Conservation (phyloP, 1,140 invertebrate genomes). For the Mycetomoellerius zeteki region DNA sequence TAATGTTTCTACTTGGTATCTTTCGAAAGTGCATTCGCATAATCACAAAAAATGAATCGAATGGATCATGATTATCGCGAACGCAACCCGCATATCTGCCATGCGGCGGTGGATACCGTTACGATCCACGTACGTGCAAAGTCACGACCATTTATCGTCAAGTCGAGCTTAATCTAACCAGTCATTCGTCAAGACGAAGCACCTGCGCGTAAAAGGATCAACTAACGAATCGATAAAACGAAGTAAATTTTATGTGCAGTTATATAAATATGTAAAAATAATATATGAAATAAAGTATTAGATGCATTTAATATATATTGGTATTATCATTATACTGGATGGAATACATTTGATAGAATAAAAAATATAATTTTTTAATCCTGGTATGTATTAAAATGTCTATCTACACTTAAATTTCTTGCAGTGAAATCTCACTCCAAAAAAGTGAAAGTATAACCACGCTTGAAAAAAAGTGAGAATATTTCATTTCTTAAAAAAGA, state of each 20-base stretch:
- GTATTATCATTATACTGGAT: neutral
- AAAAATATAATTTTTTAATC: neutral
- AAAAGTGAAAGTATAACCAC: too few relatives aligned
- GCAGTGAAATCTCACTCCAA: too few relatives aligned
- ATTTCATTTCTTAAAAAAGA: too few relatives aligned
- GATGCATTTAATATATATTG: neutral
- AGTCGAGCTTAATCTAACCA: slow-evolving; percentile 33
- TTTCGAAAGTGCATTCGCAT: neutral
- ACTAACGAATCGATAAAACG: slow-evolving; percentile 21
- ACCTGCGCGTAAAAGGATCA: neutral
- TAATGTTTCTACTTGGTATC: neutral
- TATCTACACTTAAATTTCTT: too few relatives aligned
- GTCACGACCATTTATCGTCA: slow-evolving; percentile 42
- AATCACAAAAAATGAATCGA: slow-evolving; percentile 30
- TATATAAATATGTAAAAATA: neutral
- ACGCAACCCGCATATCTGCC: slow-evolving; percentile 13
- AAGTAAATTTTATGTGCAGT: neutral
- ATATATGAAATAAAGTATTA: neutral
- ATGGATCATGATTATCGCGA: slow-evolving; percentile 30
- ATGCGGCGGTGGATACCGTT: slow-evolving; percentile 31
- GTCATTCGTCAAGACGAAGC: slow-evolving; percentile 23
- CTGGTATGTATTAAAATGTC: neutral
- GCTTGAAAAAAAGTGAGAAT: too few relatives aligned
- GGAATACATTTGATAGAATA: neutral
- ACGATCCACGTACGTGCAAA: slow-evolving; percentile 26